A percentile compares a stretch with the other conserved stretches of the same genome.
Conservation (phyloP, 2,113 vertebrate species). For the Cyrtonyx montezumae region DNA sequence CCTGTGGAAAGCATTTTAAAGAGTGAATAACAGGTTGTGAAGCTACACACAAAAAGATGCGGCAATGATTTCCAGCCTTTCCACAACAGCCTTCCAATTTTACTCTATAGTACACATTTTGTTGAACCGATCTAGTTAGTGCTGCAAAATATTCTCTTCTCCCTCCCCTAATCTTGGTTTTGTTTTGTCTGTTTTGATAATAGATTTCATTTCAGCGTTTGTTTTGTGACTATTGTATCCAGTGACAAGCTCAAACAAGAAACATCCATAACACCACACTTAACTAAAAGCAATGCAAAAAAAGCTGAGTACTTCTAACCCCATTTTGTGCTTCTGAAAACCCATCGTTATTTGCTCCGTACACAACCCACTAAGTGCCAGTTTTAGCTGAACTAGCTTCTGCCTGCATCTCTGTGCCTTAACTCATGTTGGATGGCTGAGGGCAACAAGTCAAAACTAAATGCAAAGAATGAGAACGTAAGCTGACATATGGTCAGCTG, state of each 20-base stretch:
- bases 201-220: not conserved
- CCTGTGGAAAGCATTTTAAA: slow-evolving; percentile 72
- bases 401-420: not conserved
- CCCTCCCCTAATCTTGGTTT: not conserved
- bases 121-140: not conserved
- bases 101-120: not conserved
- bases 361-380: not conserved
- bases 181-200: not conserved
- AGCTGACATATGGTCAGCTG: not conserved
- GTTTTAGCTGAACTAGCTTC: not conserved
- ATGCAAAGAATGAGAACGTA: not conserved
- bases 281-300: not conserved
- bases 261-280: not conserved
- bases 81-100: not conserved
- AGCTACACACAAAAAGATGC: not conserved
- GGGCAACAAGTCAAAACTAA: not conserved
- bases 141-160: not conserved
- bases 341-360: not conserved
- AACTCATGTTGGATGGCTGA: not conserved
- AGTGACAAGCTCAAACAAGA: not conserved
- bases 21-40: not conserved
- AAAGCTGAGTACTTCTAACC: not conserved
- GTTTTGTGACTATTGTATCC: not conserved
- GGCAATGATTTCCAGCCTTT: not conserved
- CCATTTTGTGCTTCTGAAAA: not conserved